A percentile compares a stretch with the other conserved stretches of the same genome.
phyloP scores from a whole-genome alignment of 2,888 invertebrate genomes.

The Philaethria dido region DNA sequence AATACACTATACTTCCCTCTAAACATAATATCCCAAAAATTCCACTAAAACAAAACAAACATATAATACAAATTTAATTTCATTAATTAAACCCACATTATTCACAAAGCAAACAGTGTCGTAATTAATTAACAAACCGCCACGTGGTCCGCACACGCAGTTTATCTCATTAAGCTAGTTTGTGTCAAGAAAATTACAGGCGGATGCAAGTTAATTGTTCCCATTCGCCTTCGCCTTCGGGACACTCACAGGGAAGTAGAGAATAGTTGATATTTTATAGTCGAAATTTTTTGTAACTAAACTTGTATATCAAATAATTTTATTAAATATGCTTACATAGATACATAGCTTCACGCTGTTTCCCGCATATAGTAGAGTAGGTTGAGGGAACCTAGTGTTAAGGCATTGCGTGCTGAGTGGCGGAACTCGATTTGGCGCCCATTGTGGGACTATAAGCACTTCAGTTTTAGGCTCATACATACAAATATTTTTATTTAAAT shows the following conservation, averaged over 20 bases:
- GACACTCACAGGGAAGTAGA: constrained; percentile 31
- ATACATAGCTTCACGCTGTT: too few relatives aligned
- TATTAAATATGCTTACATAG: too few relatives aligned
- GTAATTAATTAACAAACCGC: constrained; percentile 43
- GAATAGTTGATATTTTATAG: constrained; percentile 9
- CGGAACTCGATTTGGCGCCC: neutral
- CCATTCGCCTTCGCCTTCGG: constrained; percentile 49
- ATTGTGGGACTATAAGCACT: neutral
- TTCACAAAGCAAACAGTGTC: constrained; percentile 41
- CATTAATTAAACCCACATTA: constrained; percentile 32
- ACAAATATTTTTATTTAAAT: too few relatives aligned
- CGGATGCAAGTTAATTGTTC: constrained; percentile 55
- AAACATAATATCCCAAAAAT: too few relatives aligned
- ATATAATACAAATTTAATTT: constrained; percentile 22
- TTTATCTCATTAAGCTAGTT: constrained; percentile 47
- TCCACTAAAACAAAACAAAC: neutral
- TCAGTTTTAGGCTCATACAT: neutral
- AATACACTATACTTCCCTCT: too few relatives aligned
- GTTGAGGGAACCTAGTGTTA: too few relatives aligned
- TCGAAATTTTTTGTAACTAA: neutral
- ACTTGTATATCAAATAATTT: too few relatives aligned
- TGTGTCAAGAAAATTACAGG: constrained; percentile 57
- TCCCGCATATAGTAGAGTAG: too few relatives aligned
- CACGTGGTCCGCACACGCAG: constrained; percentile 41
- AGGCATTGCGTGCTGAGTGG: too few relatives aligned